phyloP scores from a whole-genome alignment of 2,888 invertebrate species.

The Uloborus plumipes region DNA sequence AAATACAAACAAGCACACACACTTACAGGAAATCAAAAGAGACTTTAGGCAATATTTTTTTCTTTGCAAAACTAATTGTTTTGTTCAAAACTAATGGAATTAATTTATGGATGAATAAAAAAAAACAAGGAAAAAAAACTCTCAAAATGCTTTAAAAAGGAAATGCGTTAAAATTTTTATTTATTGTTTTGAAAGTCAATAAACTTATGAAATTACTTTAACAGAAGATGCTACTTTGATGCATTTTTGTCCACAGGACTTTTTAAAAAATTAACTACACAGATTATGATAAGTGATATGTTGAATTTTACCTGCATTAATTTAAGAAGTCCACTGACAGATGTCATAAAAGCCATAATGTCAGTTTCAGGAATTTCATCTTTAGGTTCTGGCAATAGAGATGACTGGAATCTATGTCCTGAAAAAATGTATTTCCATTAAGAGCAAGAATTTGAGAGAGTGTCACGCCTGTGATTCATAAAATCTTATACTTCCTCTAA shows the following conservation, averaged over 20 bases:
- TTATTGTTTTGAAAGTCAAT: no score
- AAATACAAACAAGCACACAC: no score
- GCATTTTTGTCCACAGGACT: neutral
- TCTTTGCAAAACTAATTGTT: no score
- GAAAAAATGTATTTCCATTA: neutral
- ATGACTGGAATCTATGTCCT: slow-evolving; percentile 66
- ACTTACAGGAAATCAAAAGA: no score
- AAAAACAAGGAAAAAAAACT: no score
- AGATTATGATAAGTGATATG: neutral
- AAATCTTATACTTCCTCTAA: no score
- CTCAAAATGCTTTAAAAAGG: neutral
- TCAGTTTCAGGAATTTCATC: slow-evolving; percentile 82
- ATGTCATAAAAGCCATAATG: slow-evolving; percentile 85
- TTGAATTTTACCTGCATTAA: slow-evolving; percentile 78
- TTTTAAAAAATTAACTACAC: neutral
- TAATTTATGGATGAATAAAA: no score
- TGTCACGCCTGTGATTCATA: no score
- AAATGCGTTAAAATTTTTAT: no score
- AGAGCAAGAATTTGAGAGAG: no score
- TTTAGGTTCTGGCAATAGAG: slow-evolving; percentile 70
- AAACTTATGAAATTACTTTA: neutral
- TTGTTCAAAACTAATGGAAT: no score
- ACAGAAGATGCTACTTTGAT: neutral
- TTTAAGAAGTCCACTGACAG: slow-evolving; percentile 85
- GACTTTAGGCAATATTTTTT: no score